A percentile compares a stretch with the other conserved stretches of the same genome.
Evolutionary conservation across 2,797 vertebrate genomes (phyloP).

Genomic region (Rallus crepitans): DNA sequence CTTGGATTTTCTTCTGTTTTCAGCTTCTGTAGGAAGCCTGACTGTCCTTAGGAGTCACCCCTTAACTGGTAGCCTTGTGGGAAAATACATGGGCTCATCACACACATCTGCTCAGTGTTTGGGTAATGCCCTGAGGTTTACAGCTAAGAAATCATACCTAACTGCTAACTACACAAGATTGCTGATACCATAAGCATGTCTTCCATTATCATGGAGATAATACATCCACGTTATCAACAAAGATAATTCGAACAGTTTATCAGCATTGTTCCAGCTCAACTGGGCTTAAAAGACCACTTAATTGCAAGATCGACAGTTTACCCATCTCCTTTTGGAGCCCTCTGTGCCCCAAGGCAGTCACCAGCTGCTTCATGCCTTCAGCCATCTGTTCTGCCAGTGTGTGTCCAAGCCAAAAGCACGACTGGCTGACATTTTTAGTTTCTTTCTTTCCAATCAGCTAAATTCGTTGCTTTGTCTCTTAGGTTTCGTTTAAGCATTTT

Average conservation of each 20-base stretch:
- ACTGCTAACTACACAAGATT: not conserved
- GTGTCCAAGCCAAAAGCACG: not conserved
- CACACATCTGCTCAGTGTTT: not conserved
- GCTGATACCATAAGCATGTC: not conserved
- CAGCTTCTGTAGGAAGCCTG: not conserved
- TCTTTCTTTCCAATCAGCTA: not conserved
- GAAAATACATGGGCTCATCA: not conserved
- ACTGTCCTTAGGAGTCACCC: not conserved
- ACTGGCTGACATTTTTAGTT: not conserved
- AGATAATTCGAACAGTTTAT: not conserved
- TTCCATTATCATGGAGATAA: conserved; percentile 12
- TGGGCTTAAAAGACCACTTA: not conserved
- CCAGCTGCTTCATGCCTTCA: conserved; percentile 35
- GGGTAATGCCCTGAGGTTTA: conserved; percentile 10
- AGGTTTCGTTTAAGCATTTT: conserved; percentile 1
- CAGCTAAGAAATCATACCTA: conserved; percentile 27
- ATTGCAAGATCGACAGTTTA: not conserved
- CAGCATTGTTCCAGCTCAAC: conserved; percentile 17
- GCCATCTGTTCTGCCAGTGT: conserved; percentile 36
- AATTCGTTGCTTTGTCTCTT: not conserved
- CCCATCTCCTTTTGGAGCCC: not conserved
- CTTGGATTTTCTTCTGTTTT: not conserved
- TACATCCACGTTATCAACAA: not conserved
- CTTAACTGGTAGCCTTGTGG: not conserved
- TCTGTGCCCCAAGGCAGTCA: not conserved